Base-by-base conservation (phyloP, 2,888 invertebrate genomes). In the Eulithis prunata region DNA sequence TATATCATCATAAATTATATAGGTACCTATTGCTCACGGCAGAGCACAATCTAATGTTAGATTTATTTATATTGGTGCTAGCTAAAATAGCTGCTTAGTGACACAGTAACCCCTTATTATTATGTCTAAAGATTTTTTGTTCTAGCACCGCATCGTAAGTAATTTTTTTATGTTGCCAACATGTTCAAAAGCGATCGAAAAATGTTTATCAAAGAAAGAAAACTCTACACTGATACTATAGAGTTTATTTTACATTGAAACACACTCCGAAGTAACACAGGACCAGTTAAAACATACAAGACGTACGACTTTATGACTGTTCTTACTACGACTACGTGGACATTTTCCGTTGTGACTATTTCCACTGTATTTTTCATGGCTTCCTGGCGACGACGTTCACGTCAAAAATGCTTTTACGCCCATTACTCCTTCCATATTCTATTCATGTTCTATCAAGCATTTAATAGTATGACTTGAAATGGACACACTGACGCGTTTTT, bases 321-420 rank as follows among this genome's bases (percentile, higher is more conserved):
- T 13, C 62, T 41, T 41, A 41, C 69, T 69, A 54, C 66, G 63
- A 78, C 74, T 75, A 78, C 71, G 69, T 66, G 69, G 66, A 72
- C 74, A 70, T 72, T 73, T 73, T 74, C 68, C 65, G 71, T 74
- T 76, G 75, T 68, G 71, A 68, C 72, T 69, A 75, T 71, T 75
- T 75, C 74, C 68, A 64, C 64, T 69, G 65, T 68, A 64, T 70
- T 67, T 71, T 71, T 73, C 71, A 72, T 69, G 68, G 61, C 63
- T 64, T 69, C 57, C 69, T 67, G 62, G 66, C 65, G 58, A 54
- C 54, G 62, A 56, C 65, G 64, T 66, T 59, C 61, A 55, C 53
- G 64, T 58, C 62, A 66, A 68, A 55, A 60, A 67, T 60, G 58
- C 64, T 73, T 73, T 64, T 62, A 58, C 64, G 69, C 56, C 65